These are phyloP conservation scores for Canis aureus DNA, from an alignment of 2,113 vertebrate species.

Conservation along the genomic window DNA sequence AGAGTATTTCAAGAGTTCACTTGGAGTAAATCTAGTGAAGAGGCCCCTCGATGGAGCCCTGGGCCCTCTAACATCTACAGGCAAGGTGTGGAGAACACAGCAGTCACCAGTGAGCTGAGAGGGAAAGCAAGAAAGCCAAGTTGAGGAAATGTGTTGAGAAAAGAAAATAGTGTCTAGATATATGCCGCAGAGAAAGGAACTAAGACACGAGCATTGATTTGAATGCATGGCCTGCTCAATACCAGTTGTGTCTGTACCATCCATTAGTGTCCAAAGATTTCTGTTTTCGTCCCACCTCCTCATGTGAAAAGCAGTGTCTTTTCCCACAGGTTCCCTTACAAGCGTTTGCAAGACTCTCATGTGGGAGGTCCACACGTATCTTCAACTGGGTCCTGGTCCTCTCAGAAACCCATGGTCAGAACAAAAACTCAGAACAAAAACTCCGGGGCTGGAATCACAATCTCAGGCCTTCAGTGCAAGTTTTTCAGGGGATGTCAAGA, in stretches of 20 bases:
- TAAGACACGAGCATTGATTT: neutral
- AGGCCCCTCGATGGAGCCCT: neutral
- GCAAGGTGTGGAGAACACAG: neutral
- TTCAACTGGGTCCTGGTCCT: neutral
- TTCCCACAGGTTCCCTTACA: neutral
- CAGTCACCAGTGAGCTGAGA: neutral
- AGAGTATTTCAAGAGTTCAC: neutral
- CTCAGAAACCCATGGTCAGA: neutral
- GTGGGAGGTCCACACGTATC: neutral
- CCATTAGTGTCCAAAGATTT: rapidly evolving
- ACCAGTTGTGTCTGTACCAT: neutral
- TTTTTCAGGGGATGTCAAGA: neutral
- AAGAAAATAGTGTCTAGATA: neutral
- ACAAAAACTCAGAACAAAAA: neutral
- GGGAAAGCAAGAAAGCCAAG: neutral
- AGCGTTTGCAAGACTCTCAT: neutral
- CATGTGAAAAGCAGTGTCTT: neutral
- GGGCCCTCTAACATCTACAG: neutral
- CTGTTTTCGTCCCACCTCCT: neutral
- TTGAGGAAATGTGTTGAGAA: neutral
- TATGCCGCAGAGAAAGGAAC: neutral
- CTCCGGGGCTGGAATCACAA: neutral
- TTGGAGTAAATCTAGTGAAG: neutral
- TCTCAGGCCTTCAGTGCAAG: no score
- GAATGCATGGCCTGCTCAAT: neutral